phyloP scores from a whole-genome alignment of 1,140 invertebrate genomes.

The Tetranychus urticae region DNA sequence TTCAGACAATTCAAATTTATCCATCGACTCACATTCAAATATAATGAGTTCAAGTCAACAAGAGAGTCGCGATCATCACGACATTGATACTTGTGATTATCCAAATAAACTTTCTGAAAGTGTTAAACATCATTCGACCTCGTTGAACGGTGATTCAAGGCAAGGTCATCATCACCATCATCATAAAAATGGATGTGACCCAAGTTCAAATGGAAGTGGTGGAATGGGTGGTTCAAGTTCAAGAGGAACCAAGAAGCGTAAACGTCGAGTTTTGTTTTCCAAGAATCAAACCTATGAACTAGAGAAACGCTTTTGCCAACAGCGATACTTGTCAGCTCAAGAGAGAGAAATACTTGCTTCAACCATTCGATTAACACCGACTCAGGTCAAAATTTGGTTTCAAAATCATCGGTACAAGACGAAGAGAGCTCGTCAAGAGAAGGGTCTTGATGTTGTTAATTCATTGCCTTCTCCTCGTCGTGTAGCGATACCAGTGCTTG shows the following conservation, averaged over 20 bases:
- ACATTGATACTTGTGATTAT: neutral
- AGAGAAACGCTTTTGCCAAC: conserved; percentile 18
- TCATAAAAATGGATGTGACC: too few relatives aligned
- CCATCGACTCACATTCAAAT: too few relatives aligned
- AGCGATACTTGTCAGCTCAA: too few relatives aligned
- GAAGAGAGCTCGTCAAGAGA: conserved; percentile 68
- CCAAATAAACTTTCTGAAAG: neutral
- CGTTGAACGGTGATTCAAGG: conserved; percentile 46
- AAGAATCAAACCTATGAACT: conserved; percentile 18
- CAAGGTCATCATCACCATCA: conserved; percentile 37
- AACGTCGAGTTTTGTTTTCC: conserved; percentile 22
- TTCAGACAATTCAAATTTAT: too few relatives aligned
- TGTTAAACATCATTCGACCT: conserved; percentile 94
- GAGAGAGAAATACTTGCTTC: conserved; percentile 23
- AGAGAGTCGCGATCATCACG: too few relatives aligned
- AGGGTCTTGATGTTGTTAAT: conserved; percentile 32
- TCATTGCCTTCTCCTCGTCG: conserved; percentile 43
- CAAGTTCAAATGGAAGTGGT: too few relatives aligned
- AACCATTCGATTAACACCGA: conserved; percentile 25
- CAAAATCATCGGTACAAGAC: conserved; percentile 50
- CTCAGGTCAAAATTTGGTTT: conserved; percentile 43
- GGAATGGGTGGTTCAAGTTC: too few relatives aligned
- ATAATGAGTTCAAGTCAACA: too few relatives aligned
- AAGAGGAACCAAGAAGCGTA: too few relatives aligned
- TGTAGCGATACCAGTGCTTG: conserved; percentile 73